Conservation (phyloP, 2,797 vertebrate species). For the Xiphophorus birchmanni region DNA sequence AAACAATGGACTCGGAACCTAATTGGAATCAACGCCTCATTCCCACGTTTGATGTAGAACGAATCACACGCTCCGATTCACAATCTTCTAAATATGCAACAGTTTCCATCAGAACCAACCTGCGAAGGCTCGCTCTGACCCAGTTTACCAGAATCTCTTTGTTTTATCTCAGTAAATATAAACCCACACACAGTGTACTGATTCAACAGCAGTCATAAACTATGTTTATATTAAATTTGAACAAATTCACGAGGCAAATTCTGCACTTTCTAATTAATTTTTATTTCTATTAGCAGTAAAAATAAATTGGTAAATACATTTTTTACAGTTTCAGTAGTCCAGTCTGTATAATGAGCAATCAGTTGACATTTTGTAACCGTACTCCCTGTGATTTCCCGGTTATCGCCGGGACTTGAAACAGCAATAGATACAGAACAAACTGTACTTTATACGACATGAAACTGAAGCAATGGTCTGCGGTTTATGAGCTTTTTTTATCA, state of each 20-base stretch:
- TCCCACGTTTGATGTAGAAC: slow-evolving; percentile 69
- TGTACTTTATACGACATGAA: neutral
- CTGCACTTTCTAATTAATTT: neutral
- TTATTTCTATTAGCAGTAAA: neutral
- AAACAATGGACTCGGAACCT: slow-evolving; percentile 58
- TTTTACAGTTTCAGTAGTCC: neutral
- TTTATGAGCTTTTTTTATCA: neutral
- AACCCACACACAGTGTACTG: neutral
- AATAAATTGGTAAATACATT: neutral
- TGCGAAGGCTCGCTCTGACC: slow-evolving; percentile 58
- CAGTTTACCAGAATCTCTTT: slow-evolving; percentile 54
- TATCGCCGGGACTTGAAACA: neutral
- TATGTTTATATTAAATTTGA: neutral
- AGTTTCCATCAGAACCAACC: slow-evolving; percentile 41
- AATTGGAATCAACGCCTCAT: slow-evolving; percentile 71
- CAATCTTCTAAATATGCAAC: slow-evolving; percentile 31
- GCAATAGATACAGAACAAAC: neutral
- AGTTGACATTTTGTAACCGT: neutral
- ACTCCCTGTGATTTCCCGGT: neutral
- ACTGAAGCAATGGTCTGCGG: neutral
- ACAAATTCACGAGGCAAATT: neutral
- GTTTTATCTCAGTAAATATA: slow-evolving; percentile 41
- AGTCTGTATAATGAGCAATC: neutral
- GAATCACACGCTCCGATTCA: slow-evolving; percentile 72
- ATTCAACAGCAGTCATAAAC: neutral